Percentiles rank a stretch among this genome's conserved stretches.
Conservation (phyloP, 1,140 invertebrate genomes). For the Hestina assimilis region DNA sequence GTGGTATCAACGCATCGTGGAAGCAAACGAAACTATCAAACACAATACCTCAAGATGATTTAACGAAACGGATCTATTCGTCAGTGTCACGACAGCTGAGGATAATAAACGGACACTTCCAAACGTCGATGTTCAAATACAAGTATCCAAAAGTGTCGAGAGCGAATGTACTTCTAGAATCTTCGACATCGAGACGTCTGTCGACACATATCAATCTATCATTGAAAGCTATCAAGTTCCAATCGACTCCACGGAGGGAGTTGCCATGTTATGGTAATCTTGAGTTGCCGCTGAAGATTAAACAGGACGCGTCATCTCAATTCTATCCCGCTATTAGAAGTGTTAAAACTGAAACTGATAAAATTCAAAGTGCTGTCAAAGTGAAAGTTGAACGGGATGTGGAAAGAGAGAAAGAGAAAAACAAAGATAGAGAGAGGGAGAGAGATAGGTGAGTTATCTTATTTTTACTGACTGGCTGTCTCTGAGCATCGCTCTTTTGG, state of each 20-base stretch:
- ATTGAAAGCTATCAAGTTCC: constrained; percentile 66
- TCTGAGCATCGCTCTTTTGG: too few species aligned
- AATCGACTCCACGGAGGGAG: constrained; percentile 59
- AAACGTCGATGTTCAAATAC: constrained; percentile 62
- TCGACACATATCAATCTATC: constrained; percentile 54
- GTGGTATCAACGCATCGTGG: constrained; percentile 55
- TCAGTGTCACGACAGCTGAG: constrained; percentile 68
- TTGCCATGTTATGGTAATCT: constrained; percentile 76
- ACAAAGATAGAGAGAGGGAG: constrained; percentile 44
- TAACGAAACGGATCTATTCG: constrained; percentile 60
- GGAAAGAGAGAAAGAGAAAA: constrained; percentile 55
- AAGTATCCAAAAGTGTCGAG: constrained; percentile 71
- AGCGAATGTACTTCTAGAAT: constrained; percentile 65
- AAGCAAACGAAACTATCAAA: constrained; percentile 53
- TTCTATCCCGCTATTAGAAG: constrained; percentile 51
- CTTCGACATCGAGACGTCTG: constrained; percentile 42
- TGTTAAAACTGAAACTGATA: constrained; percentile 46
- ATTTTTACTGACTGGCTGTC: too few species aligned
- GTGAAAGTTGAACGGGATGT: constrained; percentile 51
- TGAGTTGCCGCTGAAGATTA: constrained; percentile 68
- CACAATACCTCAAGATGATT: constrained; percentile 51
- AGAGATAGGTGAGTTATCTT: constrained; percentile 33
- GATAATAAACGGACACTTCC: constrained; percentile 70
- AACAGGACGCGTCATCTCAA: constrained; percentile 56
- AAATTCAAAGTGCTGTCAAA: constrained; percentile 45